Evolutionary conservation across 1,140 invertebrate genomes (phyloP).

Genomic region (Delia radicum): DNA sequence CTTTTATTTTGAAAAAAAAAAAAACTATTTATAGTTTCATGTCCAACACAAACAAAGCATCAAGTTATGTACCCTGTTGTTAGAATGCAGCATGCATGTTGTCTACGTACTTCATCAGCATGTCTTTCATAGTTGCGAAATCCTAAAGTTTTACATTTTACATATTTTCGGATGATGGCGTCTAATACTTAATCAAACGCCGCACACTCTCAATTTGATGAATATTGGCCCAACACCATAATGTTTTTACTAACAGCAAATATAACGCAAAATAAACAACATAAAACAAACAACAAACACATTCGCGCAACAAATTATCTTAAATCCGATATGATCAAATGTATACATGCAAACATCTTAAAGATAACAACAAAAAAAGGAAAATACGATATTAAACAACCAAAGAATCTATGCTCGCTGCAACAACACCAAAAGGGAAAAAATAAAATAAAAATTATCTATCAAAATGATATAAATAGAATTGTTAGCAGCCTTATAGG

Average conservation of each 20-base stretch:
- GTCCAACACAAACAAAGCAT: no score
- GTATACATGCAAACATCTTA: neutral
- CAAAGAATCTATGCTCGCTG: no score
- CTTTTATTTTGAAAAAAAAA: no score
- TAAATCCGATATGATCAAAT: neutral
- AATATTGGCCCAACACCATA: conserved; percentile 48
- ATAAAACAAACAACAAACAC: neutral
- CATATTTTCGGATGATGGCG: conserved; percentile 30
- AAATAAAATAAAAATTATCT: neutral
- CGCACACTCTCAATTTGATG: neutral
- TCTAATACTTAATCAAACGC: neutral
- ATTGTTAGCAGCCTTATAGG: neutral
- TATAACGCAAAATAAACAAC: conserved; percentile 24
- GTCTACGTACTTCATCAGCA: neutral
- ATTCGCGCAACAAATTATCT: neutral
- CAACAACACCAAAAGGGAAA: neutral
- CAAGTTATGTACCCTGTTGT: no score
- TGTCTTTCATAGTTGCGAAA: neutral
- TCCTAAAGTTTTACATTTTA: neutral
- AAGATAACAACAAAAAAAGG: neutral
- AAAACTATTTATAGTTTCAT: no score
- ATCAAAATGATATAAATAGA: neutral
- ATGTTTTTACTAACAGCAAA: conserved; percentile 19
- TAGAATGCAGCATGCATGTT: neutral
- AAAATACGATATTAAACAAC: no score